Evolutionary conservation across 2,797 vertebrate species (phyloP), one percentile per base, ranked within the genome.

Genomic region (Distichodus sexfasciatus): DNA sequence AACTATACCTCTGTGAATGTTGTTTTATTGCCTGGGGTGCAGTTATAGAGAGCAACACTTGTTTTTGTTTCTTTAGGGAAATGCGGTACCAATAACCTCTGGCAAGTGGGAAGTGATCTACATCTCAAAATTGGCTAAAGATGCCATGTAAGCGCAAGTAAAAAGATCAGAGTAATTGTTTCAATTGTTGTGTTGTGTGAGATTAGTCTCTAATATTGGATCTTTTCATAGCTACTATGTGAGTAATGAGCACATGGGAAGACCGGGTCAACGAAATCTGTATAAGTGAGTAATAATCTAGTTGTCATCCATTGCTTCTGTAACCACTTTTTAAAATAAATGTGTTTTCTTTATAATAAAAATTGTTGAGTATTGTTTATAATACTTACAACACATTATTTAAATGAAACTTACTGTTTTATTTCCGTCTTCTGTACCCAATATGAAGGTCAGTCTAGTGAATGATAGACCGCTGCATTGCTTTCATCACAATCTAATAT

Each of bases 81-180:
- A 90, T 69, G 87, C 85, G 31, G 82, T 76, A 47, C 81, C 90
- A 69, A 44, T 98, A 77, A 99, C 96, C 76, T 83, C 79, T 48
- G 97, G 97, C 77, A 77, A 89, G 66, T 99, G 95, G 97, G 97
- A 99, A 86, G 97, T 98, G 53, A 95, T 93, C 78, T 92, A 85
- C 76, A 95, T 99, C 77, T 87, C 88, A 84, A 94, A 94, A 82
- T 79, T 98, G 82, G 94, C 92, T 4, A 78, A 77, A 71, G 75
- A 89, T 19, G 90, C 89, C 72, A 85, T 99, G 97, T 99, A 82
- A 90, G 92, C 87, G 15, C 33, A 19, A 38, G 60, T 23, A 63
- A n/a, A n/a, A n/a, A n/a, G 41, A 57, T 38, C 10, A 41, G 14
- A 53, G 4, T 15, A 40, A 53, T 36, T 23, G 31, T 44, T 55